Evolutionary conservation across 2,113 vertebrate genomes (phyloP).

Genomic region (Macrotis lagotis): DNA sequence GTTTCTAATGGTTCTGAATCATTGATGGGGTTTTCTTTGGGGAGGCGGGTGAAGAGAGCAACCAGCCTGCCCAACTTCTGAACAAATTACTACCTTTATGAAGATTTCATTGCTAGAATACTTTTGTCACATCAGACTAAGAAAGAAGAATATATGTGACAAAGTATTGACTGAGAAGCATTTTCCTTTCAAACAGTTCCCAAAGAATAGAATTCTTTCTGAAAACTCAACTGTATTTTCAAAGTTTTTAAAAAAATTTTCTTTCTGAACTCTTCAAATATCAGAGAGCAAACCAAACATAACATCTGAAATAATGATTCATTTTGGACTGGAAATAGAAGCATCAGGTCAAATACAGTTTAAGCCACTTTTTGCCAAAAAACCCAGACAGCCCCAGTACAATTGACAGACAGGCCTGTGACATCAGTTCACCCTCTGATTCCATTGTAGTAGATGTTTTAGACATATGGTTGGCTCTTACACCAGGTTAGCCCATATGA

Average conservation of each 20-base stretch:
- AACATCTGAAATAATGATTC: not conserved
- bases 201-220: constrained; percentile 61
- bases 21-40: not conserved
- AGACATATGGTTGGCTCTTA: not conserved
- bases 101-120: not conserved
- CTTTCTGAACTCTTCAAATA: constrained; percentile 47
- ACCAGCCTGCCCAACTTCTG: too few relatives aligned
- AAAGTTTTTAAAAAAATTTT: constrained; percentile 68
- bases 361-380: not conserved
- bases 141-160: not conserved
- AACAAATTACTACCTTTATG: not conserved
- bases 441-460: not conserved
- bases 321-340: not conserved
- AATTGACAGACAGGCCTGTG: not conserved
- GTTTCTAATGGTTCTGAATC: not conserved
- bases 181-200: constrained; percentile 36
- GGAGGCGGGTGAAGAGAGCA: not conserved
- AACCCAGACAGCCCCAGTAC: not conserved
- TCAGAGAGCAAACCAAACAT: not conserved
- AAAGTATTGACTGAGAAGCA: not conserved
- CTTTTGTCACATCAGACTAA: not conserved
- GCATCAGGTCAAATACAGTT: not conserved
- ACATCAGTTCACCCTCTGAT: not conserved
- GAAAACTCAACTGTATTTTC: constrained; percentile 56
- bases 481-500: not conserved